A percentile compares a stretch with the other conserved stretches of the same genome.
Conservation (phyloP, 2,888 invertebrate species). For the Laspeyria flexula region DNA sequence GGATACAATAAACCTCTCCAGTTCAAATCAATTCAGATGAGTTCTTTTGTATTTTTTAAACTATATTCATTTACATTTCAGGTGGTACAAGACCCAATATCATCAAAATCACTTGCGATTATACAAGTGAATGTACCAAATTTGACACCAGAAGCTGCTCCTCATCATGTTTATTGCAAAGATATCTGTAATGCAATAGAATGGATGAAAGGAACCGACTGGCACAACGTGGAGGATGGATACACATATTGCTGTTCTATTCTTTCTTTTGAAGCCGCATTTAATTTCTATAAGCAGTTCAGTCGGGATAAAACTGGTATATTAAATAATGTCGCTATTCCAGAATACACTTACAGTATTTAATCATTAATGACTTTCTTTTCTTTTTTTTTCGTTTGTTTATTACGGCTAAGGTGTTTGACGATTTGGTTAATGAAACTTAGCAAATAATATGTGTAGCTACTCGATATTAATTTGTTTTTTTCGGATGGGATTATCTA, state of each 20-base stretch:
- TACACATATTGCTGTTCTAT: slow-evolving; percentile 63
- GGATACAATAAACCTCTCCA: too few species aligned
- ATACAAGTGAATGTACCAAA: slow-evolving; percentile 67
- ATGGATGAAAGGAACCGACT: slow-evolving; percentile 56
- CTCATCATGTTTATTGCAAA: slow-evolving; percentile 46
- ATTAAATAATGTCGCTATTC: neutral
- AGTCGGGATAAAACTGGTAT: slow-evolving; percentile 10
- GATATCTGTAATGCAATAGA: slow-evolving; percentile 55
- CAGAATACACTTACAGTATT: neutral
- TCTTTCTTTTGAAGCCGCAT: slow-evolving; percentile 52
- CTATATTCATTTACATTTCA: slow-evolving; percentile 23
- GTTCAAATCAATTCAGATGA: too few species aligned
- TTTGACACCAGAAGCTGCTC: slow-evolving; percentile 36
- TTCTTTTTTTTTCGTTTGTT: too few species aligned
- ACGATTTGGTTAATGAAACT: too few species aligned
- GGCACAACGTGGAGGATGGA: slow-evolving; percentile 52
- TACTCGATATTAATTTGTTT: too few species aligned
- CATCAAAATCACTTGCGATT: slow-evolving; percentile 56
- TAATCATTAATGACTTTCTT: neutral
- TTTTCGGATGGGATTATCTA: too few species aligned
- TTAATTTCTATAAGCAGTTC: slow-evolving; percentile 42
- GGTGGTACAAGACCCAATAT: slow-evolving; percentile 58
- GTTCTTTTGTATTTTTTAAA: too few species aligned
- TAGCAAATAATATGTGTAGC: too few species aligned
- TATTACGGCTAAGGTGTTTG: too few species aligned